phyloP scores from a whole-genome alignment of 2,888 invertebrate genomes.

The Pseudococcus longispinus region DNA sequence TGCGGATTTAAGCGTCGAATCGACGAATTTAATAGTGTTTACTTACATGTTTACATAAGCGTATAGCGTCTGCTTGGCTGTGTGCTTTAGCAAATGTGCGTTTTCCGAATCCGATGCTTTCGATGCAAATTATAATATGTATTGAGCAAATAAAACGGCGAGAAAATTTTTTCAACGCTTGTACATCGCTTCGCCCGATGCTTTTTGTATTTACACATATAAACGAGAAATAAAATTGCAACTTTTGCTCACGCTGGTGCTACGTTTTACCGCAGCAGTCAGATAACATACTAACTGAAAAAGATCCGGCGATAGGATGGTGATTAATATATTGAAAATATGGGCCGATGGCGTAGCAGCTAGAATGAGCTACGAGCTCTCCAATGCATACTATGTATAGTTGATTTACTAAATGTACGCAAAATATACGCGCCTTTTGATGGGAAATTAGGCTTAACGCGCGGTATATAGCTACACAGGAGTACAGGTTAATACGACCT shows the following conservation, averaged over 20 bases:
- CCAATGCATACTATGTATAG: background rate
- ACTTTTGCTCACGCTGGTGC: background rate
- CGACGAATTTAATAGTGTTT: conserved; percentile 5
- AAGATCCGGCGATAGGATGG: background rate
- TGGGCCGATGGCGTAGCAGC: background rate
- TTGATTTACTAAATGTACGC: background rate
- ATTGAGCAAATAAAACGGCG: background rate
- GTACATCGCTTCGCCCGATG: background rate
- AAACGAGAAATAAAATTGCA: background rate
- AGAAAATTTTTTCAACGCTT: background rate
- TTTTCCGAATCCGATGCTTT: background rate
- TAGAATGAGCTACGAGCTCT: background rate
- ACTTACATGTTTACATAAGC: background rate
- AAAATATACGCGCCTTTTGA: conserved; percentile 15
- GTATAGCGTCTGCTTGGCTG: background rate
- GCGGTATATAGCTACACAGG: background rate
- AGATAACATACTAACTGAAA: background rate
- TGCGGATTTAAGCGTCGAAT: conserved; percentile 22
- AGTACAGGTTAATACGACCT: conserved; percentile 14
- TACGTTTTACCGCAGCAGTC: background rate
- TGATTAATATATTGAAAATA: background rate
- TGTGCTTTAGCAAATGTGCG: background rate
- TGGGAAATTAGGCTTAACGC: conserved; percentile 13
- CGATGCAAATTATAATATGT: conserved; percentile 15
- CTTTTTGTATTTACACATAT: background rate